Conservation (phyloP, 2,113 vertebrate species). For the Centropus unirufus region DNA sequence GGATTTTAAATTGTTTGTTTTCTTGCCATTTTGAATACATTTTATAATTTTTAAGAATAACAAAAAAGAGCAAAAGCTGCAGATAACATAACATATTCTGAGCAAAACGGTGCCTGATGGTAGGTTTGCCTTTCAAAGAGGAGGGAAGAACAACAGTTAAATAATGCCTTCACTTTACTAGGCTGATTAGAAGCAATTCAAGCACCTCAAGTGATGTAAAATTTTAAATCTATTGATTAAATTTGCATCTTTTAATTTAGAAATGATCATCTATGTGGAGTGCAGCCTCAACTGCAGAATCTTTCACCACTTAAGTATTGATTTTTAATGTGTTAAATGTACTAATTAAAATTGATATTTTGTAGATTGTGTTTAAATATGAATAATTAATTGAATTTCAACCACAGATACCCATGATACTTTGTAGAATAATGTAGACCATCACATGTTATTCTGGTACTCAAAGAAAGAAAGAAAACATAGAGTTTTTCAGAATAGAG, state of each 20-base stretch:
- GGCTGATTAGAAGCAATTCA: constrained; percentile 61
- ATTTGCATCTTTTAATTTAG: constrained; percentile 72
- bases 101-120: not conserved
- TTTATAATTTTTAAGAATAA: not conserved
- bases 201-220: constrained; percentile 57
- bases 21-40: not conserved
- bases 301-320: constrained; percentile 25
- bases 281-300: constrained; percentile 53
- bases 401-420: not conserved
- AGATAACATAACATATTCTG: not conserved
- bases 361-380: not conserved
- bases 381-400: not conserved
- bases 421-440: not conserved
- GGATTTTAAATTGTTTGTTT: not conserved
- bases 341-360: constrained; percentile 44
- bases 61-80: not conserved
- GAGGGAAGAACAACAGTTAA: constrained; percentile 12
- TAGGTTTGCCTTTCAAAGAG: constrained; percentile 22
- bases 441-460: not conserved
- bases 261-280: constrained; percentile 46
- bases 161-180: constrained; percentile 33
- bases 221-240: constrained; percentile 70
- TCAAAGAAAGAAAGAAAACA: not conserved
- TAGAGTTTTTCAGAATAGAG: not conserved
- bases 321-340: constrained; percentile 48